phyloP scores from a whole-genome alignment of 2,797 vertebrate genomes.

The Tauraco hartlaubi region DNA sequence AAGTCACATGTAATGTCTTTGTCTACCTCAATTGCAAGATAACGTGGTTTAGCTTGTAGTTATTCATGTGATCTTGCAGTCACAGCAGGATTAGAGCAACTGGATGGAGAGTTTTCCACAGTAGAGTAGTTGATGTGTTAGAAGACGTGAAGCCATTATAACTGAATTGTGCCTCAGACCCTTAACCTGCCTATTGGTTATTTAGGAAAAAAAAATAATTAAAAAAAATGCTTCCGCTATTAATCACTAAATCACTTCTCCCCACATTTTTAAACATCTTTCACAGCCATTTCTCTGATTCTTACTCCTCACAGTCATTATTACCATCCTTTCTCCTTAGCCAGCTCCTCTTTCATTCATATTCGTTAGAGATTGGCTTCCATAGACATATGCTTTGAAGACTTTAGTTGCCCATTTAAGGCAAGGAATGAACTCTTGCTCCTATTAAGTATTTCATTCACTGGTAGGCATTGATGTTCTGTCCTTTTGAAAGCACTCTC shows the following conservation, averaged over 20 bases:
- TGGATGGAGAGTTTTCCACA: not conserved
- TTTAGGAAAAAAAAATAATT: not conserved
- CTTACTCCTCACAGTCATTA: not conserved
- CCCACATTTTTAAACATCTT: not conserved
- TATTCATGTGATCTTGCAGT: not conserved
- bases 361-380: not conserved
- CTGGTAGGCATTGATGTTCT: conserved; percentile 33
- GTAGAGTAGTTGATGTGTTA: not conserved
- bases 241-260: not conserved
- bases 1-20: not conserved
- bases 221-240: not conserved
- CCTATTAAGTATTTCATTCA: conserved; percentile 30
- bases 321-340: not conserved
- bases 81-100: not conserved
- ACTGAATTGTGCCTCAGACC: not conserved
- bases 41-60: not conserved
- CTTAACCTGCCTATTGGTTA: not conserved
- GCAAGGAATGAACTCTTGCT: conserved; percentile 50
- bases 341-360: not conserved
- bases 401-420: conserved; percentile 27
- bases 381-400: not conserved
- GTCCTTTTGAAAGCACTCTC: not conserved
- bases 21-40: not conserved
- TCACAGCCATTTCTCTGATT: not conserved
- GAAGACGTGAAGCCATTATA: not conserved